phyloP scores from a whole-genome alignment of 2,888 invertebrate species.

The Eristalis intricaria region DNA sequence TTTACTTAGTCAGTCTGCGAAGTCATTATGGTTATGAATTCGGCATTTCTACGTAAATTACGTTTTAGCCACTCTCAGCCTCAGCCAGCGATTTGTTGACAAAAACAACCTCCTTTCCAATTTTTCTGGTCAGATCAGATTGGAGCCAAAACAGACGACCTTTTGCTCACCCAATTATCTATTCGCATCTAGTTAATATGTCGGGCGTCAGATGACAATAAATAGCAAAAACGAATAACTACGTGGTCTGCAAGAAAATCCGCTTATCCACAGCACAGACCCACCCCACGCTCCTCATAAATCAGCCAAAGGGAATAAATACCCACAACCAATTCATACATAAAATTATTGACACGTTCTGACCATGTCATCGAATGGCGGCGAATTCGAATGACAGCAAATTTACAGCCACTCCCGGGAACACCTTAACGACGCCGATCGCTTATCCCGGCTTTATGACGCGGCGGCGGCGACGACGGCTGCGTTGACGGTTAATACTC shows the following conservation, averaged over 20 bases:
- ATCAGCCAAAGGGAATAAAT: neutral
- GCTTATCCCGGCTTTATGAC: neutral
- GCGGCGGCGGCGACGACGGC: neutral
- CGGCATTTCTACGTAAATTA: too few relatives aligned
- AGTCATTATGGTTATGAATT: too few relatives aligned
- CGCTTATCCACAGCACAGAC: neutral
- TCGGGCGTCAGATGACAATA: neutral
- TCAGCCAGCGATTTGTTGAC: too few relatives aligned
- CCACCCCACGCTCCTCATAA: neutral
- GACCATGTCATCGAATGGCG: neutral
- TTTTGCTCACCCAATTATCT: neutral
- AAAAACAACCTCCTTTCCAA: too few relatives aligned
- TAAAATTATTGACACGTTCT: neutral
- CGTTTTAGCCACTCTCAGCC: too few relatives aligned
- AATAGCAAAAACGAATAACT: neutral
- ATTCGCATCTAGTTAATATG: neutral
- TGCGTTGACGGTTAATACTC: neutral
- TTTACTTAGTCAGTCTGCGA: too few relatives aligned
- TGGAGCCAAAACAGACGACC: neutral
- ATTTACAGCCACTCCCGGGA: neutral
- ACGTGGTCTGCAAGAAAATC: neutral
- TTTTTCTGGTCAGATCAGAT: neutral
- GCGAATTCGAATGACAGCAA: neutral
- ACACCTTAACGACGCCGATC: neutral
- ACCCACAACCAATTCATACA: neutral